Conservation (phyloP, 2,797 vertebrate genomes). For the Moxostoma hubbsi region DNA sequence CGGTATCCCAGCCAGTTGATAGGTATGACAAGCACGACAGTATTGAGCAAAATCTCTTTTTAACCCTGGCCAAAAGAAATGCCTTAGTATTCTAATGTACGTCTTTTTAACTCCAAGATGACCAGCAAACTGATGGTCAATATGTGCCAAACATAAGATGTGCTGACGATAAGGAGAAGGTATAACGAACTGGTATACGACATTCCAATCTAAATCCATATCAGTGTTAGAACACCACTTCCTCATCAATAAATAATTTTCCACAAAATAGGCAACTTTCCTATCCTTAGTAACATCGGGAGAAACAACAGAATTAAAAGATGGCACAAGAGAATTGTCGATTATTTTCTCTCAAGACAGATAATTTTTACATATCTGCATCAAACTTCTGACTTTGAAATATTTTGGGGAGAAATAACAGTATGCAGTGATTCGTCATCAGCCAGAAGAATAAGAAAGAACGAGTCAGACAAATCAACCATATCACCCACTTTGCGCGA, state of each 20-base stretch:
- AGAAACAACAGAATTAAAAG: not conserved
- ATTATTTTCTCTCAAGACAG: not conserved
- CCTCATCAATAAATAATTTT: not conserved
- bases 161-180: not conserved
- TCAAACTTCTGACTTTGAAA: not conserved
- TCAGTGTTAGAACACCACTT: not conserved
- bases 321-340: not conserved
- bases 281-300: not conserved
- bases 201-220: not conserved
- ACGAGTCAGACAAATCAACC: not conserved
- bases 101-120: not conserved
- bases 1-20: not conserved
- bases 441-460: not conserved
- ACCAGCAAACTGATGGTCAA: slow-evolving; percentile 10
- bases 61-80: not conserved
- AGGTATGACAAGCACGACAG: not conserved
- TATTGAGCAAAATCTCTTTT: not conserved
- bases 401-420: not conserved
- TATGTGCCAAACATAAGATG: not conserved
- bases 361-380: not conserved
- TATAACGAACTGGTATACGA: not conserved
- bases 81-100: not conserved
- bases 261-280: not conserved
- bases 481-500: not conserved
- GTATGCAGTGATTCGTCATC: not conserved